Base-by-base conservation (phyloP, 2,888 invertebrate species). In the Xestia c-nigrum region DNA sequence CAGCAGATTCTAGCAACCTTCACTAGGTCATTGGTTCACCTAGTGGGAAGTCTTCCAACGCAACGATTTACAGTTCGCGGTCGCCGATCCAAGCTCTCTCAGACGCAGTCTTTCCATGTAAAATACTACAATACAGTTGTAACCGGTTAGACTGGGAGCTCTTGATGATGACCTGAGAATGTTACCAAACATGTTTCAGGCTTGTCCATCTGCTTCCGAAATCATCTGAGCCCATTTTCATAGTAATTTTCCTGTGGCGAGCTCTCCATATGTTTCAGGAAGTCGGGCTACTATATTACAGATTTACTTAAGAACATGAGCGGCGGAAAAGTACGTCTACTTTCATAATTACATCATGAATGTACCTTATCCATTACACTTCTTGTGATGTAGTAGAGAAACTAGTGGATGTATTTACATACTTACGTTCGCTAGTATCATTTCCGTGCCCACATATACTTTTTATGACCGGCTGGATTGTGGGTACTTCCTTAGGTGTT, bases 271-370 rank as follows among this genome's bases (percentile, higher is more conserved):
- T 61, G 46, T 57, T 71, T 57, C 6, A 67, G 63, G 61, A 80
- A 77, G 50, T 77, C 66, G 19, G 38, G 24, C 24, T 50, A 64
- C n/a, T 72, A 64, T 38, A 47, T 68, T 63, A 57, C 61, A 24
- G 31, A 31, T 40, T 43, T 4, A 47, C 14, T 50, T 57, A 57
- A 64, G 63, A 72, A 52, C 59, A 66, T 31, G 52, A 55, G 61
- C 57, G 43, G 46, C 40, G 66, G 55, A 61, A 78, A 61, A 14
- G 14, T 40, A 38, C 2, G 21, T 46, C 52, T 65, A 72, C 69
- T 78, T 79, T 72, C 80, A n/a, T 63, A 63, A 81, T 72, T 79
- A 65, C 80, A 16, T 64, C 40, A 63, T 38, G 40, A 31, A 63
- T 64, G 12, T 70, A 47, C 21, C 59, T 10, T 52, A 55, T 46